Evolutionary conservation across 2,113 vertebrate species (phyloP).

Genomic region (Phaethornis superciliosus): DNA sequence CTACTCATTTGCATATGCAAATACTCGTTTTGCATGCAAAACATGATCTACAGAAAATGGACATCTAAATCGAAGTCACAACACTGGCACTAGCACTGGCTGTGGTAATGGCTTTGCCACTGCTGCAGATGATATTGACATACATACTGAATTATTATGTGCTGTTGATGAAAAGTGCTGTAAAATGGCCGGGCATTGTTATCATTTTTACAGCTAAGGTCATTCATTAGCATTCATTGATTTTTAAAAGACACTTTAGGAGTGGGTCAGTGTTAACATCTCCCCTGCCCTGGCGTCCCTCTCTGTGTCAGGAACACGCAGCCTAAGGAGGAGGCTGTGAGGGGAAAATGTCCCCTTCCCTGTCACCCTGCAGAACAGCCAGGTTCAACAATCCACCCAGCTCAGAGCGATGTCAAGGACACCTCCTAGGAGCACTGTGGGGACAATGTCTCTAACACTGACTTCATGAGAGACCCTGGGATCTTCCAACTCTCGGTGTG

Average conservation of each 20-base stretch:
- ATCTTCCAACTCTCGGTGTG: not conserved
- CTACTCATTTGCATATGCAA: slow-evolving; percentile 54
- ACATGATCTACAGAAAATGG: slow-evolving; percentile 9
- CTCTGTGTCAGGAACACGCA: not conserved
- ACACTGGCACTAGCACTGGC: not conserved
- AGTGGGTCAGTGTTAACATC: not conserved
- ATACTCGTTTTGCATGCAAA: slow-evolving; percentile 37
- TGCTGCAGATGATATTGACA: not conserved
- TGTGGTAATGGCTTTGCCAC: not conserved
- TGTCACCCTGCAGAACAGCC: too few species aligned
- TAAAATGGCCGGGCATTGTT: not conserved
- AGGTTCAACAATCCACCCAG: rapidly evolving
- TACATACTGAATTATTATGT: not conserved
- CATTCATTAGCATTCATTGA: not conserved
- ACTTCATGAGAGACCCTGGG: not conserved
- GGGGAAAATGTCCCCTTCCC: not conserved
- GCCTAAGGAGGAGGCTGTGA: not conserved
- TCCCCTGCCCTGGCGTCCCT: not conserved
- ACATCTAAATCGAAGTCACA: not conserved
- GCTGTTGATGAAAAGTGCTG: not conserved
- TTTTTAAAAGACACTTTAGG: not conserved
- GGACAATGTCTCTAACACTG: not conserved
- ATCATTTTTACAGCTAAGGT: not conserved
- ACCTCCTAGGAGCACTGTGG: not conserved
- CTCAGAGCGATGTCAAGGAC: not conserved